These are phyloP conservation scores for Erythrolamprus reginae DNA, from an alignment of 2,113 vertebrate genomes.

Conservation along the genomic window DNA sequence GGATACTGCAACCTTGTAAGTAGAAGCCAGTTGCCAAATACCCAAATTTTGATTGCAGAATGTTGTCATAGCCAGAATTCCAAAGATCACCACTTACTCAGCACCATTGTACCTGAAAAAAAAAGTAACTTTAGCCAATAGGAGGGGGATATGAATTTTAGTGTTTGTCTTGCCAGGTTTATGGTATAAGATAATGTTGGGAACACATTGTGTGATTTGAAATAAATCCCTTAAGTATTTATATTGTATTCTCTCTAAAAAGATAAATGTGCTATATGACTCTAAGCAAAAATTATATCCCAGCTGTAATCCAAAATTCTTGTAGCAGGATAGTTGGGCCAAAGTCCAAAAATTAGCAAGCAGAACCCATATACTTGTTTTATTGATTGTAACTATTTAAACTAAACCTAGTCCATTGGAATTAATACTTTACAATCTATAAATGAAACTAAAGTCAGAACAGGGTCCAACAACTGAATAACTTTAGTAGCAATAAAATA, in stretches of 20 bases:
- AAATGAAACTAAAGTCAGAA: not conserved
- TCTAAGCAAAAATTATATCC: not conserved
- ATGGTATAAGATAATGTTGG: not conserved
- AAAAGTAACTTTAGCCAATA: not conserved
- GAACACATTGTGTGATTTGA: not conserved
- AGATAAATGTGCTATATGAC: not conserved
- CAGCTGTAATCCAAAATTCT: not conserved
- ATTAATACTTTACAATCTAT: not conserved
- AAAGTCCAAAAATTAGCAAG: not conserved
- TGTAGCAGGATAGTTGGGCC: not conserved
- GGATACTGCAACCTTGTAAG: not conserved
- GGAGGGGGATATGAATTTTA: not conserved
- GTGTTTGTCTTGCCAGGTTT: not conserved
- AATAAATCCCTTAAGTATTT: not conserved
- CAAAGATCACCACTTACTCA: not conserved
- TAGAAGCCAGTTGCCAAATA: not conserved
- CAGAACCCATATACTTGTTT: not conserved
- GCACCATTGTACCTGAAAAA: not conserved
- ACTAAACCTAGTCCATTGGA: not conserved
- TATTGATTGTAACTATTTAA: not conserved
- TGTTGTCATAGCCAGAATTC: not conserved
- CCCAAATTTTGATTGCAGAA: not conserved
- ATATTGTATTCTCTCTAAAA: not conserved
- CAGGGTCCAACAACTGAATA: not conserved
- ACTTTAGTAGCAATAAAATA: not conserved